phyloP scores from a whole-genome alignment of 2,113 vertebrate genomes.

The Delphinapterus leucas region DNA sequence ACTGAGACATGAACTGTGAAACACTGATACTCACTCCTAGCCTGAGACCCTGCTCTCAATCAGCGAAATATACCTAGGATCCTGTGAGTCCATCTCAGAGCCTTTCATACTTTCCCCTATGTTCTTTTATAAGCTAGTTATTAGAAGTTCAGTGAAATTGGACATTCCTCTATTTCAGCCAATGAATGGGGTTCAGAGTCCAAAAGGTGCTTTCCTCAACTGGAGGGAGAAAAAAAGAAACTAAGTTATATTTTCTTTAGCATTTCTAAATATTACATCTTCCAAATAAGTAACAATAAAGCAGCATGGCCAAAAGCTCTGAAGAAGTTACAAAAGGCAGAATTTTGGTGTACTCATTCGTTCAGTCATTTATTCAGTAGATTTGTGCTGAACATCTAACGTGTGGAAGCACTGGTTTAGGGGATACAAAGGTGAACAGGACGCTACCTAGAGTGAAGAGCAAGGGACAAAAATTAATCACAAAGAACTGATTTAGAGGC shows the following conservation, averaged over 20 bases:
- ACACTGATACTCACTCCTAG: constrained; percentile 66
- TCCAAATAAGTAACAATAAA: neutral
- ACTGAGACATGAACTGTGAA: constrained; percentile 71
- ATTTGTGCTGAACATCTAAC: neutral
- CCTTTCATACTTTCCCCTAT: neutral
- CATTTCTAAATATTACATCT: neutral
- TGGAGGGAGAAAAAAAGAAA: neutral
- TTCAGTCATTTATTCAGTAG: neutral
- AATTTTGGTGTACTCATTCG: neutral
- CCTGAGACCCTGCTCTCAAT: constrained; percentile 57
- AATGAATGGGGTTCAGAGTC: neutral
- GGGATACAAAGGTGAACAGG: neutral
- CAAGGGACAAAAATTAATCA: neutral
- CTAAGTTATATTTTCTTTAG: neutral
- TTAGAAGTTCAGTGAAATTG: neutral
- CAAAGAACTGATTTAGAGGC: neutral
- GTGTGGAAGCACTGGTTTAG: neutral
- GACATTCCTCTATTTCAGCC: neutral
- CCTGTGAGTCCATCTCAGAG: no score
- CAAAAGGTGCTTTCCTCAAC: neutral
- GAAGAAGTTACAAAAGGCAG: neutral
- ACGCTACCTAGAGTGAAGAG: neutral
- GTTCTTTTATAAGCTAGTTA: neutral
- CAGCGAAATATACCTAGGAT: neutral
- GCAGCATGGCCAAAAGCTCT: neutral